Base-by-base conservation (phyloP, 2,797 vertebrate genomes). In the Paedocypris micromegethes region DNA sequence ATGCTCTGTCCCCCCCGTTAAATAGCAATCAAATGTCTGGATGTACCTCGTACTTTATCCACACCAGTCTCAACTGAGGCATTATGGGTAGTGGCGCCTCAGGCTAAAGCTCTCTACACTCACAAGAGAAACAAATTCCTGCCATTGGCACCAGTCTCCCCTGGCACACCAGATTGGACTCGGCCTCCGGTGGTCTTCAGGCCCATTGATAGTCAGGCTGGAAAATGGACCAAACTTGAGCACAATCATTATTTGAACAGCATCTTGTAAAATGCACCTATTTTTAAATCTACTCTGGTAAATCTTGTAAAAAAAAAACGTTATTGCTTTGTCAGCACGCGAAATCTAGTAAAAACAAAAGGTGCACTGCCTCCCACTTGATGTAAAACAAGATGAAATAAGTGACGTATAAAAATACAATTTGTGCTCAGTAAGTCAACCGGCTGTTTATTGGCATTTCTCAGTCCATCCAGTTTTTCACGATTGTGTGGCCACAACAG, bases 1-100 rank as follows among this genome's bases (percentile, higher is more conserved):
- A 75, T 39, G 67, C 69, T 45, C 55, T 64, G 58, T 76, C 75
- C 60, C 68, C 41, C 58, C 44, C 45, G 42, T 72, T 52, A 66
- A 66, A 71, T 71, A 64, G 52, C 57, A 66, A 62, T 70, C 74
- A 66, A 52, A 46, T 57, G 41, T 63, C 50, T 51, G 47, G 56
- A 67, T 70, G 56, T 57, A 56, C 41, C 57, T 57, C 43, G 56
- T 68, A 46, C 62, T 66, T 72, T 58, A 70, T 55, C 45, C 9
- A 39, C 8, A 46, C 51, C 9, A 42, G 51, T 55, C 5, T 59
- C 54, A 42, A 49, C 44, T 9, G 8, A 4, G 58, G 9, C 43
- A 52, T 63, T 64, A 43, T 68, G 60, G 43, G 23, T 60, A 51
- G 38, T 41, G 3, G 6, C 6, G 59, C 71, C 64, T 37, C 45